Base-by-base conservation (phyloP, 2,797 vertebrate species). In the Sebastolobus alascanus region DNA sequence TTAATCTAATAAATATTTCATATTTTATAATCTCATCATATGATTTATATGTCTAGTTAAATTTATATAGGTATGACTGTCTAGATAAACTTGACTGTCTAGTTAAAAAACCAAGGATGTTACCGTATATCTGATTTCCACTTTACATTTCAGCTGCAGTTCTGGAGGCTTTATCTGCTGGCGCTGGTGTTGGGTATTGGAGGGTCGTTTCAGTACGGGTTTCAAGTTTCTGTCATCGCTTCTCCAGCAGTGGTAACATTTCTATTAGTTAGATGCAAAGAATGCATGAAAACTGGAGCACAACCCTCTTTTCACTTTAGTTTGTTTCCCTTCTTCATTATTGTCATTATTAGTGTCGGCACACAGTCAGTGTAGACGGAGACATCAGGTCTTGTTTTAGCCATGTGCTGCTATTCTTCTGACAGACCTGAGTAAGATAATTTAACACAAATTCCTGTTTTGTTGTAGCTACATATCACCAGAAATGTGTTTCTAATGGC, bases 181-280 rank as follows among this genome's bases (percentile, higher is more conserved):
- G 76, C 92, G 14, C 13, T 96, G 75, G 94, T 96, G 67, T 82
- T 96, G 90, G 96, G 95, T 56, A 92, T 96, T 27, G 95, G 95
- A 33, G 96, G 96, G 66, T 85, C 92, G 0, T 96, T 96, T 84
- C 96, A 97, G 20, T 96, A 94, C 80, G 96, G 96, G n/a, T 83
- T 96, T 58, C 96, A 97, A 52, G 66, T 96, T 43, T 96, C 96
- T 50, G 81, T 96, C 83, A 94, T 96, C 40, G 95, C 95, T 66
- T 94, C 96, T 79, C 95, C 96, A 22, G 94, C 95, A 65, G 91
- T 88, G 91, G 95, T 96, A 91, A 93, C 92, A 66, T 13, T 2
- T 27, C 8, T 58, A 6, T 60, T 58, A 6, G 3, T 52, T 4
- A 10, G 16, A 58, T n/a, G 37, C 46, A 67, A 56, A 82, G 35